Percentiles rank a stretch among this genome's conserved stretches.
phyloP scores from a whole-genome alignment of 2,113 vertebrate genomes.

The Sisor rabdophorus region DNA sequence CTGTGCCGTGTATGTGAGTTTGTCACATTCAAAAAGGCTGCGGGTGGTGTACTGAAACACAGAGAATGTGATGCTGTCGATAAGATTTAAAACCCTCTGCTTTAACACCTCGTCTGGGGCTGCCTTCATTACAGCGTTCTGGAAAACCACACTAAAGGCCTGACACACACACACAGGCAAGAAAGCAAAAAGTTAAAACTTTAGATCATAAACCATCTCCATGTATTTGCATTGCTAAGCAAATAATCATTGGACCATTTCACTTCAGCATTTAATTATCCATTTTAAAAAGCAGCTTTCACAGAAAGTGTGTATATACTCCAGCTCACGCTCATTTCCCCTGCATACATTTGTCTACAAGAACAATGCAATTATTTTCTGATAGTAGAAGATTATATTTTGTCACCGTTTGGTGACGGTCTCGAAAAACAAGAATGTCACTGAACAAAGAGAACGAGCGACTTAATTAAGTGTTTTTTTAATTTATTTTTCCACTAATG shows the following conservation, averaged over 20 bases:
- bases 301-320: not conserved
- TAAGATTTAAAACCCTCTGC: conserved; percentile 76
- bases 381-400: conserved; percentile 36
- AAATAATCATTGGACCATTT: conserved; percentile 24
- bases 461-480: conserved; percentile 34
- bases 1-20: conserved; percentile 86
- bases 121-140: conserved; percentile 83
- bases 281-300: conserved; percentile 14
- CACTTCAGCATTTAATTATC: conserved; percentile 16
- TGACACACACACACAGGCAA: conserved; percentile 49
- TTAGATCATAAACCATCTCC: conserved; percentile 1
- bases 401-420: conserved; percentile 26
- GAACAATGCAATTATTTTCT: conserved; percentile 42
- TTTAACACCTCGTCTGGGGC: conserved; percentile 69
- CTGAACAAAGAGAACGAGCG: conserved; percentile 8
- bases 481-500: conserved; percentile 31
- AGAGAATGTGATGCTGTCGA: conserved; percentile 87
- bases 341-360: conserved; percentile 36
- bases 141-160: conserved; percentile 89
- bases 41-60: conserved; percentile 87
- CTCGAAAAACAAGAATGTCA: conserved; percentile 11
- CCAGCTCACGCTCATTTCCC: conserved; percentile 9
- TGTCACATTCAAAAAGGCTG: conserved; percentile 90
- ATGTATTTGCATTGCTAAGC: conserved; percentile 16
- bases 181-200: conserved; percentile 8